phyloP scores from a whole-genome alignment of 2,113 vertebrate species.

The Lota lota region DNA sequence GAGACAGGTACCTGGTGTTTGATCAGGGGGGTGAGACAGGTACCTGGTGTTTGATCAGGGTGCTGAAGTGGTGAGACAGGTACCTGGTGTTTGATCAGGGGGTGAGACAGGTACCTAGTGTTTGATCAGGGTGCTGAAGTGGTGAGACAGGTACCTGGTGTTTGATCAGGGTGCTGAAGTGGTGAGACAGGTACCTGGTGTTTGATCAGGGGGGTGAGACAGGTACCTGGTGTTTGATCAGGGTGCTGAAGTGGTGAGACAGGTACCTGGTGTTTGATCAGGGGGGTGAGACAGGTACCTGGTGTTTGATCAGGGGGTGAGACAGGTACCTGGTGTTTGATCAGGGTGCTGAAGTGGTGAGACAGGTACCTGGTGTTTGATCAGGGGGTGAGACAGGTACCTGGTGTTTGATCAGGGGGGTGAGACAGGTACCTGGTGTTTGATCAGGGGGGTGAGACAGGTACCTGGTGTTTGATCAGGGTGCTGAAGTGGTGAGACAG shows the following conservation, averaged over 20 bases:
- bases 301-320: slow-evolving; percentile 89
- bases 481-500: not conserved
- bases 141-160: not conserved
- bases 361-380: slow-evolving; percentile 82
- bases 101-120: not conserved
- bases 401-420: slow-evolving; percentile 92
- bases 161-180: not conserved
- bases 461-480: not conserved
- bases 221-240: not conserved
- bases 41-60: not conserved
- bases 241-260: too few relatives aligned
- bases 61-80: not conserved
- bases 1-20: not conserved
- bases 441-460: not conserved
- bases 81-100: not conserved
- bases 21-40: not conserved
- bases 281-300: slow-evolving; percentile 82
- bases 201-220: not conserved
- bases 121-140: too few relatives aligned
- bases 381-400: slow-evolving; percentile 79
- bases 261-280: slow-evolving; percentile 88
- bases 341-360: slow-evolving; percentile 93
- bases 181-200: too few relatives aligned
- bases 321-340: slow-evolving; percentile 82
- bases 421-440: too few relatives aligned